Conservation (phyloP, 1,140 invertebrate species). For the Hylaeus volcanicus region DNA sequence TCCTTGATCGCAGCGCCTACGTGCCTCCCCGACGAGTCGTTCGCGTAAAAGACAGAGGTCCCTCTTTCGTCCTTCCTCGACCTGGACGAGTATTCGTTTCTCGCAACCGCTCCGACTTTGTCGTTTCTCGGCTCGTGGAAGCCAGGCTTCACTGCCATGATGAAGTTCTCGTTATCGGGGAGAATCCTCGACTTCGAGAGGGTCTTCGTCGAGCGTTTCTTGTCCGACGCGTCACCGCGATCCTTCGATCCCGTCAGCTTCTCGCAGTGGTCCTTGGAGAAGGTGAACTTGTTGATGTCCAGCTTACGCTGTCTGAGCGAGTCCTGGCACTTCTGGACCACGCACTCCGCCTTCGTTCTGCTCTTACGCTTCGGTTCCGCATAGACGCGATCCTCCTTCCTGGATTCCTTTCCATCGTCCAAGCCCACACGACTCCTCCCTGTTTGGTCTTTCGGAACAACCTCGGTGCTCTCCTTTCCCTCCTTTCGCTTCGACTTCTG, state of each 20-base stretch:
- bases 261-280: constrained; percentile 54
- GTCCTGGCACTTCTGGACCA: constrained; percentile 8
- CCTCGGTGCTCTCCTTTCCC: constrained; percentile 34
- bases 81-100: neutral
- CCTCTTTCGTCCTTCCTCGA: constrained; percentile 6
- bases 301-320: constrained; percentile 42
- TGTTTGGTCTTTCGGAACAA: constrained; percentile 19
- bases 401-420: constrained; percentile 12
- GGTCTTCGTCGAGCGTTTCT: constrained; percentile 44
- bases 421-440: neutral
- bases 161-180: constrained; percentile 70
- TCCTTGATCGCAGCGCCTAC: constrained; percentile 13
- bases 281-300: constrained; percentile 54
- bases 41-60: constrained; percentile 27
- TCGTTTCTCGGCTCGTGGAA: constrained; percentile 39
- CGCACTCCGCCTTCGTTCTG: constrained; percentile 27
- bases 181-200: constrained; percentile 22
- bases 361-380: constrained; percentile 55
- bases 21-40: neutral
- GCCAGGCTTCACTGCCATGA: constrained; percentile 60
- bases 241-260: constrained; percentile 34
- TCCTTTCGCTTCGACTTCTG: constrained; percentile 65
- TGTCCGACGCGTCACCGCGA: constrained; percentile 27
- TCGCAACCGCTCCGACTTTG: neutral
- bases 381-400: constrained; percentile 47